A percentile compares a stretch with the other conserved stretches of the same genome.
phyloP scores from a whole-genome alignment of 2,888 invertebrate genomes.

The Disparrhopalites patrizii region DNA sequence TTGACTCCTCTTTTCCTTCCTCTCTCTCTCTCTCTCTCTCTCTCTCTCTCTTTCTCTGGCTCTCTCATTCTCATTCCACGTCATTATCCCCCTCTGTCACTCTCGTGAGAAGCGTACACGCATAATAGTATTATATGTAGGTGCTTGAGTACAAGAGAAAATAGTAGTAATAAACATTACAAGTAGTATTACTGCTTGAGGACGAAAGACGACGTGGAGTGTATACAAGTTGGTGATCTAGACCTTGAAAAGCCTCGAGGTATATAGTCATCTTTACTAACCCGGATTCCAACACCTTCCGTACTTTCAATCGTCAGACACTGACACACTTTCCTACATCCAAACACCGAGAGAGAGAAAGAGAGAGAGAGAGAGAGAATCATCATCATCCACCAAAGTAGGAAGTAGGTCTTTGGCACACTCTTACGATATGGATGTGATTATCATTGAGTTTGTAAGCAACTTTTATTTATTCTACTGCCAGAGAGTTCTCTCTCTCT shows the following conservation, averaged over 20 bases:
- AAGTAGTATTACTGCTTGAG: too few species aligned
- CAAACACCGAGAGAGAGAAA: constrained; percentile 19
- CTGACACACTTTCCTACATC: constrained; percentile 49
- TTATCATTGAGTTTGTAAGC: constrained; percentile 19
- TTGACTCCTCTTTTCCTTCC: too few species aligned
- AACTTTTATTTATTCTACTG: constrained; percentile 18
- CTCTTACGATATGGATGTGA: constrained; percentile 26
- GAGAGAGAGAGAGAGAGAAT: not conserved
- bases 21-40: too few species aligned
- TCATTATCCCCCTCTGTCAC: too few species aligned
- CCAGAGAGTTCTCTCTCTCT: constrained; percentile 11
- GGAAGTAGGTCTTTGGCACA: constrained; percentile 49
- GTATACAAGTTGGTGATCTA: constrained; percentile 45
- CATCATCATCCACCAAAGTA: constrained; percentile 34
- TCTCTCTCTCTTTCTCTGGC: too few species aligned
- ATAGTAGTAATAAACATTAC: too few species aligned
- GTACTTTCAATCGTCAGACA: constrained; percentile 48
- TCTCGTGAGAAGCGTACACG: too few species aligned
- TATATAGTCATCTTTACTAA: constrained; percentile 39
- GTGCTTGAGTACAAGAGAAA: too few species aligned
- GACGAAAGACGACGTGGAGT: too few species aligned
- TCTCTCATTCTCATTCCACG: too few species aligned
- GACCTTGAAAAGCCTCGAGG: constrained; percentile 49
- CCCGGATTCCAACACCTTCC: constrained; percentile 48
- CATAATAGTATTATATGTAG: too few species aligned